A percentile compares a stretch with the other conserved stretches of the same genome.
Evolutionary conservation across 2,888 invertebrate species (phyloP).

Genomic region (Oegoconia quadripuncta): DNA sequence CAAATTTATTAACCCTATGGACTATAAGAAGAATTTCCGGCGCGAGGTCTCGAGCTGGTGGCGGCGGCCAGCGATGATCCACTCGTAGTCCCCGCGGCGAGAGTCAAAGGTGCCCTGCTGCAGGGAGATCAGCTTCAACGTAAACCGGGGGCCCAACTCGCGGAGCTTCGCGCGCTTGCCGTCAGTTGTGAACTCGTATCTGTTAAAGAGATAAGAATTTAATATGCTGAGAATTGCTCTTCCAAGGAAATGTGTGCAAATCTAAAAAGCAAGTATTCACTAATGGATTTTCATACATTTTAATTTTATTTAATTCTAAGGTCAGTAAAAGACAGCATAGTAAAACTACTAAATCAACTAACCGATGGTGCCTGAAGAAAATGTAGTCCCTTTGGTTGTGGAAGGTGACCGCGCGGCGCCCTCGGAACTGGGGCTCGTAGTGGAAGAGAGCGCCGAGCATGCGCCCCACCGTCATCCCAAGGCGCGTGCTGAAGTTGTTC

Average conservation of each 20-base stretch:
- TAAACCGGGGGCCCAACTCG: constrained; percentile 98
- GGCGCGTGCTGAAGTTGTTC: constrained; percentile 96
- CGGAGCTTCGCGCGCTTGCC: constrained; percentile 86
- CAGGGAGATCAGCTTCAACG: constrained; percentile 92
- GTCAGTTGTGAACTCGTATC: constrained; percentile 93
- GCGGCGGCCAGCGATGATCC: constrained; percentile 93
- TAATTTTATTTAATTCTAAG: constrained; percentile 1
- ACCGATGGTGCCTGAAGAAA: constrained; percentile 98
- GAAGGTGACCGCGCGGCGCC: constrained; percentile 95
- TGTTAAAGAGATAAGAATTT: constrained; percentile 52
- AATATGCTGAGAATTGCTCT: too few relatives aligned
- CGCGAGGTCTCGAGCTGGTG: constrained; percentile 97
- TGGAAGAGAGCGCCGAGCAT: constrained; percentile 97
- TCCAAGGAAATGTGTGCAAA: too few relatives aligned
- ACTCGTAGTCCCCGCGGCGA: constrained; percentile 97
- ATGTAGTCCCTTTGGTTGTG: constrained; percentile 99
- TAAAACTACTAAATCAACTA: constrained; percentile 15
- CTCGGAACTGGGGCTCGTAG: constrained; percentile 96
- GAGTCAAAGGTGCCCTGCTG: constrained; percentile 99
- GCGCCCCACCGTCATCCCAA: constrained; percentile 93
- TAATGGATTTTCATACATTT: background rate
- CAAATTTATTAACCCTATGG: constrained; percentile 6
- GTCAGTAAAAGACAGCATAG: constrained; percentile 1
- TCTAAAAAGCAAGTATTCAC: too few relatives aligned
- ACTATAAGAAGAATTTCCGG: constrained; percentile 93